A percentile compares a stretch with the other conserved stretches of the same genome.
Evolutionary conservation across 1,140 invertebrate species (phyloP).

Genomic region (Physella acuta): DNA sequence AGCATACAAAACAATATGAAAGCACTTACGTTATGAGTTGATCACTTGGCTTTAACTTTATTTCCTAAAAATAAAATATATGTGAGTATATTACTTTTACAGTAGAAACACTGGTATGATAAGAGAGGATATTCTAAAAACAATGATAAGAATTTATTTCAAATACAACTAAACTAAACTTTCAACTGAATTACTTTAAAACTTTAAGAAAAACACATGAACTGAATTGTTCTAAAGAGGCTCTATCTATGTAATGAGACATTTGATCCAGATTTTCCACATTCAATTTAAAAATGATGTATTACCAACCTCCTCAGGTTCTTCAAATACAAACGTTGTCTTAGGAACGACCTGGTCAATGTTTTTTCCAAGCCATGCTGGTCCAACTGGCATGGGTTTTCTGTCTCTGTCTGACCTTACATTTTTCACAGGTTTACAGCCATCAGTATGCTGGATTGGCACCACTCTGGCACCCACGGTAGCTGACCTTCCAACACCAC

Average conservation of each 20-base stretch:
- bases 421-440: not conserved
- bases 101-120: no score
- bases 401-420: not conserved
- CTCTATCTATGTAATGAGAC: no score
- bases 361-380: slow-evolving; percentile 49
- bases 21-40: slow-evolving; percentile 38
- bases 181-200: no score
- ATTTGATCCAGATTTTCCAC: no score
- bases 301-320: slow-evolving; percentile 39
- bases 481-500: not conserved
- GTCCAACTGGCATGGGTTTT: slow-evolving; percentile 19
- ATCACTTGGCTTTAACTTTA: slow-evolving; percentile 33
- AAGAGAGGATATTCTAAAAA: no score
- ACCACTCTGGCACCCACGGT: not conserved
- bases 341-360: slow-evolving; percentile 39
- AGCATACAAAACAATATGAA: no score
- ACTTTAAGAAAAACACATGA: no score
- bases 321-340: slow-evolving; percentile 48
- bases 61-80: slow-evolving; percentile 16
- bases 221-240: no score
- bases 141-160: no score
- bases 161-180: no score
- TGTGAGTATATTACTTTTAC: not conserved
- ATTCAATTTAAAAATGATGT: not conserved
- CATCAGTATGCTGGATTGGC: no score